These are phyloP conservation scores for Druon quercuslanigerum DNA, from an alignment of 1,140 invertebrate species.

Conservation along the genomic window DNA sequence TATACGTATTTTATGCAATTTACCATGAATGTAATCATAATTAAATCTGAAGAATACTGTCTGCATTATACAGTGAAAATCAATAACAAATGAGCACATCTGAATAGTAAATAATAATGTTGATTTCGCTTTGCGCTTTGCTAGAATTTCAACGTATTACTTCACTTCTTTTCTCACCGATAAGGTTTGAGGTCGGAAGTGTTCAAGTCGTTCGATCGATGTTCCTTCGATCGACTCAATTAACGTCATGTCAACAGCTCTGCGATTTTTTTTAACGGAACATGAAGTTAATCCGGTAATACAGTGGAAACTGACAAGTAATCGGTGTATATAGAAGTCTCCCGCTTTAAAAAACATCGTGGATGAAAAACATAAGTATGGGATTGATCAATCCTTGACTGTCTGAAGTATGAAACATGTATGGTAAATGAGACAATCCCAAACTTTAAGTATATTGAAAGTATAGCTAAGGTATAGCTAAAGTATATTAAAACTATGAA, in stretches of 20 bases:
- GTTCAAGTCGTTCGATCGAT: slow-evolving; percentile 28
- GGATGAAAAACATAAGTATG: too few species aligned
- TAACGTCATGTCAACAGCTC: slow-evolving; percentile 29
- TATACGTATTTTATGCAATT: too few species aligned
- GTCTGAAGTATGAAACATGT: too few species aligned
- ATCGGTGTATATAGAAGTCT: neutral
- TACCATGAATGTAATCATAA: too few species aligned
- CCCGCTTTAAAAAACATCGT: neutral
- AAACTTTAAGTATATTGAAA: too few species aligned
- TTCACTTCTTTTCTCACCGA: neutral
- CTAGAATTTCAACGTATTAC: neutral
- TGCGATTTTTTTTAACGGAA: neutral
- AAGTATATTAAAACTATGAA: too few species aligned
- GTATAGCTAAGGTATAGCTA: too few species aligned
- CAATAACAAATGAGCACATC: too few species aligned
- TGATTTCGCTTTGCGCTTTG: neutral
- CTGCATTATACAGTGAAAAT: too few species aligned
- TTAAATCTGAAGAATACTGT: too few species aligned
- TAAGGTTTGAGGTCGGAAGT: slow-evolving; percentile 4
- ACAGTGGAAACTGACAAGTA: slow-evolving; percentile 9
- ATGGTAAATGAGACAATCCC: too few species aligned
- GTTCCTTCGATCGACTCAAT: slow-evolving; percentile 32
- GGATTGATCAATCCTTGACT: too few species aligned
- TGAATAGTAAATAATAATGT: neutral
- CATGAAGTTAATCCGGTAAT: neutral